These are phyloP conservation scores for Drosophila gunungcola DNA, from an alignment of 1,140 invertebrate species.

Conservation along the genomic window DNA sequence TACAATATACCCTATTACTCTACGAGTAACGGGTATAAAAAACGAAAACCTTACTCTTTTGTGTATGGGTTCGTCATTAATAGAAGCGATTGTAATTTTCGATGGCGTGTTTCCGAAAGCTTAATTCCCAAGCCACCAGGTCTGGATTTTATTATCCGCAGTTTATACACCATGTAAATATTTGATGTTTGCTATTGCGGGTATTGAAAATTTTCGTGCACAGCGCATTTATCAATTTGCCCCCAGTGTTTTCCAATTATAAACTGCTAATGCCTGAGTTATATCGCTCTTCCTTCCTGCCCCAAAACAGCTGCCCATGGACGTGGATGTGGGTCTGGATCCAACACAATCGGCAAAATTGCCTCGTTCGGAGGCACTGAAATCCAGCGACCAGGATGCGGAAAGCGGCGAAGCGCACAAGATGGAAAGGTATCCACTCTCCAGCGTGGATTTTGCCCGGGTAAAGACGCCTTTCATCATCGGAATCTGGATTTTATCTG, in stretches of 20 bases:
- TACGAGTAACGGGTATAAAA: not conserved
- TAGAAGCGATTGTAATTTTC: slow-evolving; percentile 49
- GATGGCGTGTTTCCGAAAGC: slow-evolving; percentile 36
- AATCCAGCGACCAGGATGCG: slow-evolving; percentile 11
- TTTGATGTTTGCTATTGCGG: slow-evolving; percentile 36
- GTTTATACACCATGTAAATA: slow-evolving; percentile 26
- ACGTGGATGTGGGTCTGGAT: slow-evolving; percentile 1
- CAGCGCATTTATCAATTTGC: slow-evolving; percentile 23
- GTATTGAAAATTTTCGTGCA: slow-evolving; percentile 30
- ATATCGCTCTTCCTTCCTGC: slow-evolving; percentile 21
- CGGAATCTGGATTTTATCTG: slow-evolving; percentile 97
- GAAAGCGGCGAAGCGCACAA: slow-evolving; percentile 36
- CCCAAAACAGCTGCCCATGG: slow-evolving; percentile 32
- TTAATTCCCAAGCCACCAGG: slow-evolving; percentile 14
- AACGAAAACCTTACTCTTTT: slow-evolving; percentile 16
- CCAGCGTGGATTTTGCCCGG: slow-evolving; percentile 93
- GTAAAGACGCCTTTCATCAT: slow-evolving; percentile 97
- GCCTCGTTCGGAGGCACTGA: slow-evolving; percentile 41
- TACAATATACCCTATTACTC: too few species aligned
- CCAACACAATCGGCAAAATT: slow-evolving; percentile 1
- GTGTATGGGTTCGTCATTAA: slow-evolving; percentile 37
- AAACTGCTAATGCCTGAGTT: slow-evolving; percentile 33
- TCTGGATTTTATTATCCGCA: slow-evolving; percentile 33
- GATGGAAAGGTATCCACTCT: slow-evolving; percentile 88
- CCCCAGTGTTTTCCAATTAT: slow-evolving; percentile 37